Percentiles rank a stretch among this genome's conserved stretches.
These are phyloP conservation scores for Mallotus villosus DNA, from an alignment of 2,797 vertebrate genomes.

Conservation along the genomic window DNA sequence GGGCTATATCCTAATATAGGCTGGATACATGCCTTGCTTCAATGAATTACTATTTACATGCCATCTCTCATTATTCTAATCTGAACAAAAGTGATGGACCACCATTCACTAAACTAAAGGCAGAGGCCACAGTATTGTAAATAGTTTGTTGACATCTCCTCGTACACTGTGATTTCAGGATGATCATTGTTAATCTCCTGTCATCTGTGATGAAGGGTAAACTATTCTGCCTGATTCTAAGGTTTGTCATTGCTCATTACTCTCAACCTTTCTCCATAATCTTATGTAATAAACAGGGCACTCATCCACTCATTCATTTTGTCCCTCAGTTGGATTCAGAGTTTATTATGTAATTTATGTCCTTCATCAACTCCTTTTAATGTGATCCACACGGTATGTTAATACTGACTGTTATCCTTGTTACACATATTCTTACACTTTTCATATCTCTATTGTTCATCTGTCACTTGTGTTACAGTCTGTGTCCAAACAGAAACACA, in stretches of 20 bases:
- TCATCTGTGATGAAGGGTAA: slow-evolving; percentile 34
- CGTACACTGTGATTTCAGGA: background rate
- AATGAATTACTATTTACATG: too few relatives aligned
- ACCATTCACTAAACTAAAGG: slow-evolving; percentile 22
- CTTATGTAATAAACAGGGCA: slow-evolving; percentile 53
- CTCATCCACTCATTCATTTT: slow-evolving; percentile 19
- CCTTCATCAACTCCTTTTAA: background rate
- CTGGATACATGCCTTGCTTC: too few relatives aligned
- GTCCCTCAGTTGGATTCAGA: slow-evolving; percentile 3
- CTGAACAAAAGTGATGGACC: slow-evolving; percentile 21
- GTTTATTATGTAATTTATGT: slow-evolving; percentile 11
- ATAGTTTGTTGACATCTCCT: background rate
- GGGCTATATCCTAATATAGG: too few relatives aligned
- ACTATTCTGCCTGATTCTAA: slow-evolving; percentile 7
- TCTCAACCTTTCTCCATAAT: slow-evolving; percentile 23
- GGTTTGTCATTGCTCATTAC: slow-evolving; percentile 44
- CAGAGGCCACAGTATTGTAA: background rate
- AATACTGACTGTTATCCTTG: background rate
- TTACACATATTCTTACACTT: too few relatives aligned
- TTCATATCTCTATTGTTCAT: too few relatives aligned
- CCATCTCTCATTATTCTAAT: slow-evolving; percentile 3
- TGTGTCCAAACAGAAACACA: background rate
- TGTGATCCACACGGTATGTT: background rate
- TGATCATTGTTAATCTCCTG: slow-evolving; percentile 36
- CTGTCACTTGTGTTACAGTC: too few relatives aligned